These are phyloP conservation scores for Cuculus canorus DNA, from an alignment of 2,797 vertebrate genomes.

Conservation along the genomic window DNA sequence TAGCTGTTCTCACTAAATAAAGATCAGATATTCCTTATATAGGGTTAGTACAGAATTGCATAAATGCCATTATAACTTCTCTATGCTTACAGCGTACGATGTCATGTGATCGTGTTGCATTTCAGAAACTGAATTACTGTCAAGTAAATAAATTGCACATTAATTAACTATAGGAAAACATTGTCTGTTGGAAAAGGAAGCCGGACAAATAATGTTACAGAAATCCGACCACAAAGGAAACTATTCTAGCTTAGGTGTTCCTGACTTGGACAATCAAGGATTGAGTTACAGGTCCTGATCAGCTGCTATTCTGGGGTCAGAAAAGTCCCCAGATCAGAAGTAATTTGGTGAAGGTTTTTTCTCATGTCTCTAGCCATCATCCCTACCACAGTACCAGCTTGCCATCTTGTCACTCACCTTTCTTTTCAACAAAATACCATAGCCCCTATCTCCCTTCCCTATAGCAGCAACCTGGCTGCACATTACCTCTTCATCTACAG, in stretches of 20 bases:
- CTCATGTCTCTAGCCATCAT: neutral
- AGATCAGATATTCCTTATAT: neutral
- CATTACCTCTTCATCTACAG: neutral
- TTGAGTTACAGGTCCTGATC: neutral
- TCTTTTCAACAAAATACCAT: neutral
- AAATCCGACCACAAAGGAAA: neutral
- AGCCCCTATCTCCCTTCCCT: neutral
- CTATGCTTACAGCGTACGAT: neutral
- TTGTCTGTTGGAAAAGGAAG: neutral
- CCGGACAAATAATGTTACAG: neutral
- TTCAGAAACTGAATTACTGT: neutral
- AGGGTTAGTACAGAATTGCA: neutral
- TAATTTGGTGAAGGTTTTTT: neutral
- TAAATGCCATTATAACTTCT: neutral
- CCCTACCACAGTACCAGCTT: neutral
- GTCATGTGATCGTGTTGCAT: neutral
- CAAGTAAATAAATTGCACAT: neutral
- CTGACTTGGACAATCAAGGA: neutral
- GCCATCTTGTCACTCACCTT: neutral
- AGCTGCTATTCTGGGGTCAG: neutral
- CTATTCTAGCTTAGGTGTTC: neutral
- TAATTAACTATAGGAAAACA: neutral
- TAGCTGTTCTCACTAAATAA: neutral
- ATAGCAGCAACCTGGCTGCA: neutral
- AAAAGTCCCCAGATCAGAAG: neutral